Percentiles rank a stretch among this genome's conserved stretches.
Evolutionary conservation across 2,888 invertebrate species (phyloP).

Genomic region (Zaprionus obscuricornis): DNA sequence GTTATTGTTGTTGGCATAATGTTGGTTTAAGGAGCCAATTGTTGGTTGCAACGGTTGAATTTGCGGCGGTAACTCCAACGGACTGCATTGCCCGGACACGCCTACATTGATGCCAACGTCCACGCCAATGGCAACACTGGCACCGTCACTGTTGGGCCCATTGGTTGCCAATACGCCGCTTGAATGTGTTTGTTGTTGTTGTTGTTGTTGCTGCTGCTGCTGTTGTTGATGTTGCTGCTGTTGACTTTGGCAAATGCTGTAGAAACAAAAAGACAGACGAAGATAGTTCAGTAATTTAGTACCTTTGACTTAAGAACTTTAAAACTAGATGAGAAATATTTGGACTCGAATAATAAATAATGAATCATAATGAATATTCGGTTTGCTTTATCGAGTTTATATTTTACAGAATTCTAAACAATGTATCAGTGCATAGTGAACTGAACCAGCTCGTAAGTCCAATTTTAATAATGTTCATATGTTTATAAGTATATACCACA

Average conservation of each 20-base stretch:
- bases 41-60: slow-evolving; percentile 81
- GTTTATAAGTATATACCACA: too few relatives aligned
- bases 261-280: too few relatives aligned
- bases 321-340: too few relatives aligned
- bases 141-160: slow-evolving; percentile 77
- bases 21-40: slow-evolving; percentile 68
- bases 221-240: slow-evolving; percentile 71
- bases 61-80: slow-evolving; percentile 80
- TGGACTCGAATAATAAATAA: too few relatives aligned
- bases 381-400: too few relatives aligned
- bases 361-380: too few relatives aligned
- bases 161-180: slow-evolving; percentile 82
- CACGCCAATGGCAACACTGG: slow-evolving; percentile 82
- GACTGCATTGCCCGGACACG: slow-evolving; percentile 79
- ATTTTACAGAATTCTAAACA: too few relatives aligned
- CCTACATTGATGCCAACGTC: slow-evolving; percentile 78
- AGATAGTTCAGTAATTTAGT: too few relatives aligned
- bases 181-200: slow-evolving; percentile 64
- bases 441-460: too few relatives aligned
- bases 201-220: slow-evolving; percentile 46
- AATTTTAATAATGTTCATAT: too few relatives aligned
- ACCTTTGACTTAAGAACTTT: too few relatives aligned
- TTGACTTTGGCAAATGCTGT: slow-evolving; percentile 27
- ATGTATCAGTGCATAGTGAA: too few relatives aligned
- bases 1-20: slow-evolving; percentile 51